Evolutionary conservation across 1,140 invertebrate species (phyloP).

Genomic region (Carposina sasakii): DNA sequence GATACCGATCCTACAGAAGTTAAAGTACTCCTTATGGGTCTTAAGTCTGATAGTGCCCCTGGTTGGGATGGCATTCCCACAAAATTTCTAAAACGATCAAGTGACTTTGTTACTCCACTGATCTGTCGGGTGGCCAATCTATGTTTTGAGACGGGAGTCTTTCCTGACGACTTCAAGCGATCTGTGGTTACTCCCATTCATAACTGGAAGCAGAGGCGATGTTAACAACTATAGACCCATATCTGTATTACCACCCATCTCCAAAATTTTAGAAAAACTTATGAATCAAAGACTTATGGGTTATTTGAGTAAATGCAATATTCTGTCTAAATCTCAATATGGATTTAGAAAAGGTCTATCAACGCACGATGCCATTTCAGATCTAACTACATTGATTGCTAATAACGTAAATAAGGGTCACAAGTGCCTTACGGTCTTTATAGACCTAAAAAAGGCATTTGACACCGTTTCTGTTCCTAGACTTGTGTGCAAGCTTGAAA

Average conservation of each 20-base stretch:
- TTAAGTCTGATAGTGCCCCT: not conserved
- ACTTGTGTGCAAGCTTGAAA: not conserved
- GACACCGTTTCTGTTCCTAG: not conserved
- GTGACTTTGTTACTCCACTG: not conserved
- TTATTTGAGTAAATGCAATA: not conserved
- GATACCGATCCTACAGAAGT: not conserved
- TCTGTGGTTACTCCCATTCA: not conserved
- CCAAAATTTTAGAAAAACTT: not conserved
- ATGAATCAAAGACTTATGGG: not conserved
- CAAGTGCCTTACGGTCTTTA: not conserved
- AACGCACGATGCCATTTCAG: not conserved
- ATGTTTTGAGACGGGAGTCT: not conserved
- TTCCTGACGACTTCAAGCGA: not conserved
- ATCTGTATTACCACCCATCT: too few relatives aligned
- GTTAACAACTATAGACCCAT: too few relatives aligned
- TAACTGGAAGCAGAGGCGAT: not conserved
- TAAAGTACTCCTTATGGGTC: not conserved
- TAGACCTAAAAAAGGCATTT: slow-evolving; percentile 1
- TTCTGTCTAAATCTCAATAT: not conserved
- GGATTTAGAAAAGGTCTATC: not conserved
- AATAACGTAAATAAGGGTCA: not conserved
- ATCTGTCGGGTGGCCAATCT: not conserved
- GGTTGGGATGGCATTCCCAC: not conserved
- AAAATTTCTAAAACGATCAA: not conserved
- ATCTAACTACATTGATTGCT: not conserved